These are phyloP conservation scores for Genyomyrus donnyi DNA, from an alignment of 2,113 vertebrate species.

Conservation along the genomic window DNA sequence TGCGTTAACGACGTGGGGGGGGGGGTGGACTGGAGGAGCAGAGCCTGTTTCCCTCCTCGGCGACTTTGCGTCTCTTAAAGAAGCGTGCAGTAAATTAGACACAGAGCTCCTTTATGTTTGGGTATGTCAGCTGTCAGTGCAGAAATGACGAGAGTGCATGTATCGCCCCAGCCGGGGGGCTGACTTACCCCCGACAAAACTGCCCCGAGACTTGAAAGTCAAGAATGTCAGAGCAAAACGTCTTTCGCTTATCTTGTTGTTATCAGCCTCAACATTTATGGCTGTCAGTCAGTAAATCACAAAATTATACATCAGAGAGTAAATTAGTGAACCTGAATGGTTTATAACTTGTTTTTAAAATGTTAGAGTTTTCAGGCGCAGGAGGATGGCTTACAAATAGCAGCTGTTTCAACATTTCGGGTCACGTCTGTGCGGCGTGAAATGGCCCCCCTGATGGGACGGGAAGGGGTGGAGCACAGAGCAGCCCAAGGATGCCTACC, in stretches of 20 bases:
- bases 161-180: constrained; percentile 29
- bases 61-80: background rate
- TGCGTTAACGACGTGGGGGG: background rate
- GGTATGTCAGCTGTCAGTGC: constrained; percentile 27
- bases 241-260: constrained; percentile 35
- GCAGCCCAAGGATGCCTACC: background rate
- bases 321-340: constrained; percentile 31
- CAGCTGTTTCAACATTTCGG: background rate
- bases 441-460: background rate
- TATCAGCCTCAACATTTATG: constrained; percentile 58
- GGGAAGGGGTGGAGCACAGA: background rate
- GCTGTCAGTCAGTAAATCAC: constrained; percentile 35
- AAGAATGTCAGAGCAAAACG: constrained; percentile 41
- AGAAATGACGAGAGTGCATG: constrained; percentile 28
- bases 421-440: background rate
- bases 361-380: background rate
- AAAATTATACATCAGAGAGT: constrained; percentile 41
- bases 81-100: constrained; percentile 22
- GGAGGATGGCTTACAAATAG: background rate
- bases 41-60: background rate
- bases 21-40: background rate
- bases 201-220: constrained; percentile 38
- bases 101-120: constrained; percentile 18
- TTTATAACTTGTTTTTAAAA: constrained; percentile 13
- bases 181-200: constrained; percentile 29